Base-by-base conservation (phyloP, 1,140 invertebrate genomes). In the Anoplophora glabripennis region DNA sequence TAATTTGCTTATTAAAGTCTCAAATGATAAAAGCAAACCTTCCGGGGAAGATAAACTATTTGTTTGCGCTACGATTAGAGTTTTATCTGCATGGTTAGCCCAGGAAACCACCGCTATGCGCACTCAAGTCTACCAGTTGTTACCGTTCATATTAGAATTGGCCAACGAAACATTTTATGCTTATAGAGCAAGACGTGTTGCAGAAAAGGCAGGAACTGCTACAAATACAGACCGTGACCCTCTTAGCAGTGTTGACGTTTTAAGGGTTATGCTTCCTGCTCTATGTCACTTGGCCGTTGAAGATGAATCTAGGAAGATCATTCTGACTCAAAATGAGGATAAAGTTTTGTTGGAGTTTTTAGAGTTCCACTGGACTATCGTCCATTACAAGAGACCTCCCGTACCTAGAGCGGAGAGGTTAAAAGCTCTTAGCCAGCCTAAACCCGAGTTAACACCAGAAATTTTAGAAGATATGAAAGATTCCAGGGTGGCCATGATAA, bases 51-150 rank as follows among this genome's bases (percentile, higher is more conserved):
- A 83, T 53, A 88, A 88, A 76, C 77, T 89, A 38, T 91, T 94
- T 76, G 80, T 93, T 2, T 87, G 87, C 78, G 90, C 89, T 1
- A 88, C 89, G 72, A 85, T 96, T 4, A 78, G 92, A 66, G 89
- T 94, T 17, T 72, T 96, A 34, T 86, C 89, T 35, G 87, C 90
- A 17, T 96, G 93, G 93, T 75, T 96, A 63, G 89, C 91, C 2
- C 92, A 94, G 78, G 94, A 96, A 78, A 93, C 92, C 0, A 86
- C 87, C n/a, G 89, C 92, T 7, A 89, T 94, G 83, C 84, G 90
- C 37, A 81, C 88, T 36, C 89, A 92, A 72, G 83, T 95, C 33
- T 90, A 90, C 69, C 81, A 85, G 17, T 74, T 93, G 7, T 72
- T 93, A 12, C 91, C 90, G 3, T 93, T 85, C 72, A 85, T 93